These are phyloP conservation scores for Parasteatoda lunata DNA, from an alignment of 2,888 invertebrate species.

Conservation along the genomic window DNA sequence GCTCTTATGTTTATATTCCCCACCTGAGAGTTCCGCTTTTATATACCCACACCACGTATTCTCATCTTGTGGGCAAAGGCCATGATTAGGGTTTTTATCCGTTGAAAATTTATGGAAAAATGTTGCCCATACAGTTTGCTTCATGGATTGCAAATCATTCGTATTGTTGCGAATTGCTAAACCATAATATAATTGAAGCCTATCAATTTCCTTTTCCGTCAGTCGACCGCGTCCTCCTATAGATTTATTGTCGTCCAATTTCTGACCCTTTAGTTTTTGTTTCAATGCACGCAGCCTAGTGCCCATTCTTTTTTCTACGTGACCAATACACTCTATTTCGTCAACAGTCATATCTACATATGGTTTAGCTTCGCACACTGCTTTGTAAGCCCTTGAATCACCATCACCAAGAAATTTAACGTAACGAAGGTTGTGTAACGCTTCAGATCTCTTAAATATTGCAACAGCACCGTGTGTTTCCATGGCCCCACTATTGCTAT, in stretches of 20 bases:
- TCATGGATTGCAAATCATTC: background rate
- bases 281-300: background rate
- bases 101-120: constrained; percentile 8
- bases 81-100: constrained; percentile 4
- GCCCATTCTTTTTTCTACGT: background rate
- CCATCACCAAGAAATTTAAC: constrained; percentile 4
- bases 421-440: background rate
- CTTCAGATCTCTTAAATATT: background rate
- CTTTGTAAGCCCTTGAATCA: background rate
- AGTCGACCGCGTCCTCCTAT: background rate
- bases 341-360: background rate
- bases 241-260: background rate
- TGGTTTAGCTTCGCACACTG: background rate
- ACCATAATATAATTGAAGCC: background rate
- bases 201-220: background rate
- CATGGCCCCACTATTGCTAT: background rate
- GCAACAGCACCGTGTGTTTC: background rate
- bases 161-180: background rate
- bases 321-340: background rate
- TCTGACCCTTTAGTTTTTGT: background rate
- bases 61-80: background rate
- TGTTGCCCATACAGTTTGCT: constrained; percentile 7
- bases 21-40: background rate
- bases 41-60: background rate
- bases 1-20: background rate